Evolutionary conservation across 2,113 vertebrate genomes (phyloP), one percentile per base, ranked within the genome.

Genomic region (Odocoileus virginianus): DNA sequence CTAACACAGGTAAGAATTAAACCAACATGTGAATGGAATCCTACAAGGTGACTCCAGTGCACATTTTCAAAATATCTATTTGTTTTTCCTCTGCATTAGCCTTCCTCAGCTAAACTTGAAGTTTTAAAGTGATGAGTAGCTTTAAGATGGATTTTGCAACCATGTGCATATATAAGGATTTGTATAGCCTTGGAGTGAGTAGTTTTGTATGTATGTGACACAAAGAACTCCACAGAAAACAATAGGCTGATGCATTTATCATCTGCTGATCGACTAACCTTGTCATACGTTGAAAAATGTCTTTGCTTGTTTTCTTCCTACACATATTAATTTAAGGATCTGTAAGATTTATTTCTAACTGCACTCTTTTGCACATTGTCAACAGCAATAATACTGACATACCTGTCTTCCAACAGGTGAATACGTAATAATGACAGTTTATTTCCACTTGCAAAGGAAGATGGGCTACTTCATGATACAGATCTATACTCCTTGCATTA

Each of bases 391-490:
- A 98, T 91, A 21, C 89, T 98, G 95, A 98, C 67, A 1, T 97
- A 91, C 88, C 96, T 99, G 98, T 99, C 91, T 98, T 97, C 89
- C 98, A 97, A 97, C 99, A 99, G 99, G 99, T 98, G 99, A 99
- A 99, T 99, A 99, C 58, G 99, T 99, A 98, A 99, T 99, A 98
- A 99, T 99, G 99, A 99, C 99, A 6, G 99, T 99, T 97, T 99
- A 99, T 98, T 99, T 99, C 99, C 99, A 99, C 98, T 99, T 99
- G 96, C 99, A 99, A 98, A 99, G 99, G 98, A 99, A 99, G 98
- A 99, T 99, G 99, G 99, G 99, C 78, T 99, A 99, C 98, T 99
- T 99, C 99, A 99, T 99, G 99, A 99, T 99, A 98, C 99, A 99
- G 98, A 99, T 99, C 43, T 99, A 99, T 94, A 99, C 99, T 92